Base-by-base conservation (phyloP, 1,140 invertebrate species). In the Drosophila sulfurigaster region DNA sequence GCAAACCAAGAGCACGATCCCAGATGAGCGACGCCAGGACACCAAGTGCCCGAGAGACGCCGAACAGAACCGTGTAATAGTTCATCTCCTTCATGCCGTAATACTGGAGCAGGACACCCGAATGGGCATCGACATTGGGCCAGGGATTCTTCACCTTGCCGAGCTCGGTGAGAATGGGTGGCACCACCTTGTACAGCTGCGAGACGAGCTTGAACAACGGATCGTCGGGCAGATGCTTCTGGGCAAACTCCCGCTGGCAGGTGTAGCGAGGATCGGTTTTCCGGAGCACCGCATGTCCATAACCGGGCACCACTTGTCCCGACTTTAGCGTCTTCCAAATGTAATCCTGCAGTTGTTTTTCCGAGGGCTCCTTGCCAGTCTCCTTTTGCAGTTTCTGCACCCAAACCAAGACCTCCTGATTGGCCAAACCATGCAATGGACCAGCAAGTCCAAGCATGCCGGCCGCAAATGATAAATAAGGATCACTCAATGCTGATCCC, bases 71-170 rank as follows among this genome's bases (percentile, higher is more conserved):
- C 10, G 98, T 99, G 94, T 99, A 99, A 93, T 98, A 99, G 91
- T 97, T 97, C 97, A 98, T 99, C 93, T 99, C 98, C 75, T 95
- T 99, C 94, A 99, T 94, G 58, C 97, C 97, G 91, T 97, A 99
- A 94, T 99, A 96, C 95, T 98, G 93, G 54, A 99, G 93, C 4
- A 99, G 94, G 6, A 99, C 98, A 60, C 98, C 98, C 75, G 97
- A 99, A 93, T 99, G 98, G 32, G 98, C 98, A 93, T 99, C 98
- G 69, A 99, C 98, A 94, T 99, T 99, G 46, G 98, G 98, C 97
- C 97, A 99, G 28, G 98, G 98, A 94, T 99, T 99, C 94, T 98
- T 97, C 11, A 98, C 97, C 93, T 99, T 99, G 74, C 98, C 98
- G 56, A 97, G 96, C 89, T 98, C 96, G 59, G 96, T 94, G 1